These are phyloP conservation scores for Pheosia gnoma DNA, from an alignment of 2,888 invertebrate genomes.

Conservation along the genomic window DNA sequence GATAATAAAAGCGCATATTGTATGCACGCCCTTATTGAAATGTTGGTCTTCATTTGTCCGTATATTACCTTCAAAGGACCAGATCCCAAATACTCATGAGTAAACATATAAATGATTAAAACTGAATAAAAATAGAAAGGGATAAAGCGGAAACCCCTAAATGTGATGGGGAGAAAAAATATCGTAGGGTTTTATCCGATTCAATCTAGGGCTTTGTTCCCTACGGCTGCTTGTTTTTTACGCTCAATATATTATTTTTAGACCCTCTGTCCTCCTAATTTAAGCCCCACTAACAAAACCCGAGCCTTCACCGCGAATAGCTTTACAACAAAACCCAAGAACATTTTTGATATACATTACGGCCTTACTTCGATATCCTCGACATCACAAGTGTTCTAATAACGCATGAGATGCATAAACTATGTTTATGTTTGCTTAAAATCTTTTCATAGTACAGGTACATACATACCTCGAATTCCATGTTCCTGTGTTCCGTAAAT, in stretches of 20 bases:
- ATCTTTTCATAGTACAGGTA: background rate
- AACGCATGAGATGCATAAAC: background rate
- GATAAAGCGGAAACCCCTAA: background rate
- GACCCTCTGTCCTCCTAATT: constrained; percentile 17
- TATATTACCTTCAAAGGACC: too few relatives aligned
- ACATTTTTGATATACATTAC: background rate
- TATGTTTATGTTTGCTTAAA: constrained; percentile 6
- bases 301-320: background rate
- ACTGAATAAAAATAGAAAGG: constrained; percentile 3
- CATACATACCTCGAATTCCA: background rate
- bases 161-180: background rate
- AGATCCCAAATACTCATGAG: background rate
- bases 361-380: background rate
- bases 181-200: background rate
- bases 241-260: constrained; percentile 22
- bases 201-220: constrained; percentile 15
- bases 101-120: background rate
- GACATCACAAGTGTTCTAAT: too few relatives aligned
- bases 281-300: constrained; percentile 16
- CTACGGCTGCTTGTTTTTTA: constrained; percentile 24
- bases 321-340: background rate
- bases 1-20: too few relatives aligned
- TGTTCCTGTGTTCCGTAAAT: background rate
- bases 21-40: too few relatives aligned
- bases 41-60: too few relatives aligned